Evolutionary conservation across 2,888 invertebrate species (phyloP), one percentile per base, ranked within the genome.

Genomic region (Crepidodera aurea): DNA sequence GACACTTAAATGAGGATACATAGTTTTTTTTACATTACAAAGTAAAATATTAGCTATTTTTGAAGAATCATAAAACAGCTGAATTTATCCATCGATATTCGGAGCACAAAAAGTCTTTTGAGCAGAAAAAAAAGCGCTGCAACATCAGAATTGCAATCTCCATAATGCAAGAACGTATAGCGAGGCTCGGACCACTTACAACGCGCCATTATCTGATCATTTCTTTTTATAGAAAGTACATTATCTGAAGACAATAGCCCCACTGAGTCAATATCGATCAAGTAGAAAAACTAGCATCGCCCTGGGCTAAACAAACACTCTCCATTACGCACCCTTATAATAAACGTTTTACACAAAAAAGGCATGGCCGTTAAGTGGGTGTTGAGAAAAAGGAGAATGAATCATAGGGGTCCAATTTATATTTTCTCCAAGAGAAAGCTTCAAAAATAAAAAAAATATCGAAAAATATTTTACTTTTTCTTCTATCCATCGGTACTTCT

Each of bases 261-360:
- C 18, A 34, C 22, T 32, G 32, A 37, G 34, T 34, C 46, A 46
- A 44, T 44, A 57, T 51, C 51, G 57, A 62, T 55, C 50, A 46
- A 57, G 44, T 44, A 18, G 56, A 46, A 56, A 62, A 62, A 51
- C 48, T 48, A 46, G 44, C 56, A 44, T 51, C 34, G 46, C 62
- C 46, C 16, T 44, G 12, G 46, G 57, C 34, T 29, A 42, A 51
- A 57, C 57, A 57, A 32, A 62, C 57, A 57, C 57, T 53, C 55
- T 61, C 51, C 57, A 57, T 62, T 62, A 61, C 46, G 18, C 55
- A 56, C 39, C 55, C 55, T 56, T 34, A 46, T 56, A 44, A 53
- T 53, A 40, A 13, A 40, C 15, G 53, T 53, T 56, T 46, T 46
- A 56, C 22, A 46, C 34, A 37, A 25, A 56, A 56, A 56, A 46